These are phyloP conservation scores for Oncorhynchus tshawytscha DNA, from an alignment of 2,113 vertebrate genomes.

Conservation along the genomic window DNA sequence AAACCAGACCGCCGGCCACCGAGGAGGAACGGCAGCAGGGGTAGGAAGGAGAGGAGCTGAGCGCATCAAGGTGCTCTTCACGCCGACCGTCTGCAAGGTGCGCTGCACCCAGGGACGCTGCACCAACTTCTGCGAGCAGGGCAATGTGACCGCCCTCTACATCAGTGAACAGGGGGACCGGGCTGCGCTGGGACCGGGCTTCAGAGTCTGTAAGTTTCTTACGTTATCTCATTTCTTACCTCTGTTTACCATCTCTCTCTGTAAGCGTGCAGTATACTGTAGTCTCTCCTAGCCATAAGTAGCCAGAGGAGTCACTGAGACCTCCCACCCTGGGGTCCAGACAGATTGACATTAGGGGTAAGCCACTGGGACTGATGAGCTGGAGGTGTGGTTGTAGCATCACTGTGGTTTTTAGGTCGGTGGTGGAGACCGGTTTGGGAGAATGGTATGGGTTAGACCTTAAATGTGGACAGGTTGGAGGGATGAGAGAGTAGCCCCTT, in stretches of 20 bases:
- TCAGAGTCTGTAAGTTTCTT: slow-evolving; percentile 89
- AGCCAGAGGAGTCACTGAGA: not conserved
- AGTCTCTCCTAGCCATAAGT: not conserved
- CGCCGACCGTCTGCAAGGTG: slow-evolving; percentile 92
- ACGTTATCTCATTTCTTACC: not conserved
- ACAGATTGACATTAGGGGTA: too few relatives aligned
- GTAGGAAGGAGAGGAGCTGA: slow-evolving; percentile 49
- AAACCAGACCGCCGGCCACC: slow-evolving; percentile 65
- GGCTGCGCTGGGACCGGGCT: slow-evolving; percentile 75
- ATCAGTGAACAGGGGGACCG: slow-evolving; percentile 70
- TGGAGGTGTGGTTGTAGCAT: not conserved
- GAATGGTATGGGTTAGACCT: not conserved
- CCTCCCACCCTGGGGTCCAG: too few relatives aligned
- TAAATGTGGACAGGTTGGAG: not conserved
- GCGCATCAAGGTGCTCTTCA: slow-evolving; percentile 90
- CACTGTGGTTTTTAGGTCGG: not conserved
- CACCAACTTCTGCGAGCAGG: slow-evolving; percentile 87
- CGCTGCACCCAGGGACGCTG: slow-evolving; percentile 82
- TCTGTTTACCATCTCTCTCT: not conserved
- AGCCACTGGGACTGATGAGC: not conserved
- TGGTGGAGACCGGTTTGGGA: not conserved
- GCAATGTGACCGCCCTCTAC: slow-evolving; percentile 90
- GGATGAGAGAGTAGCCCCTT: not conserved
- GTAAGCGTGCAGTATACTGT: not conserved
- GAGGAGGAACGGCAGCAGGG: not conserved